phyloP scores from a whole-genome alignment of 2,797 vertebrate species.

The Mallotus villosus region DNA sequence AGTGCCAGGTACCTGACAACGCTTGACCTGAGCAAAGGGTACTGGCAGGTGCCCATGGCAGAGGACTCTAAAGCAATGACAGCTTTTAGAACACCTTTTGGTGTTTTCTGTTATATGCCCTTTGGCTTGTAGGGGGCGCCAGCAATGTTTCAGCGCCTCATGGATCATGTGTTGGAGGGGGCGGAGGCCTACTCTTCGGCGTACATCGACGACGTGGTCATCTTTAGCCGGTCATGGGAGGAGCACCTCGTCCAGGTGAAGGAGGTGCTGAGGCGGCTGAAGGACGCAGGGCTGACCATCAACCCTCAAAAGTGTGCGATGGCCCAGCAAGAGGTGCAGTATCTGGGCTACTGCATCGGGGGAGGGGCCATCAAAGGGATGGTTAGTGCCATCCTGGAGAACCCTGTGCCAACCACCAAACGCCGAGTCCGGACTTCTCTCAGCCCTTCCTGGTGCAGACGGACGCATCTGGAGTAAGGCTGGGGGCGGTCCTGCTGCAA shows the following conservation, averaged over 20 bases:
- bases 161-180: conserved; percentile 23
- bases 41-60: conserved; percentile 14
- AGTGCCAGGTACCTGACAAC: conserved; percentile 3
- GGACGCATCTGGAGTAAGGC: too few species aligned
- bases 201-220: too few species aligned
- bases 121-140: too few species aligned
- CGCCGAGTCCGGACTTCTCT: not conserved
- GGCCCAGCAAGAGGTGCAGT: too few species aligned
- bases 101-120: too few species aligned
- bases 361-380: too few species aligned
- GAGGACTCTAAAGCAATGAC: not conserved
- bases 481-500: too few species aligned
- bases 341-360: too few species aligned
- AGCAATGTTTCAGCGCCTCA: conserved; percentile 10
- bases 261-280: conserved; percentile 2
- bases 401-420: too few species aligned
- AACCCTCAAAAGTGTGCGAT: conserved; percentile 15
- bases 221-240: conserved; percentile 21
- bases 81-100: conserved; percentile 11
- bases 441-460: too few species aligned
- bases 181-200: not conserved
- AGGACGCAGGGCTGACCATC: not conserved
- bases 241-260: conserved; percentile 20
- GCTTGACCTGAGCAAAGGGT: conserved; percentile 2
- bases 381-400: too few species aligned